Evolutionary conservation across 2,797 vertebrate genomes (phyloP).

Genomic region (Tamandua tetradactyla): DNA sequence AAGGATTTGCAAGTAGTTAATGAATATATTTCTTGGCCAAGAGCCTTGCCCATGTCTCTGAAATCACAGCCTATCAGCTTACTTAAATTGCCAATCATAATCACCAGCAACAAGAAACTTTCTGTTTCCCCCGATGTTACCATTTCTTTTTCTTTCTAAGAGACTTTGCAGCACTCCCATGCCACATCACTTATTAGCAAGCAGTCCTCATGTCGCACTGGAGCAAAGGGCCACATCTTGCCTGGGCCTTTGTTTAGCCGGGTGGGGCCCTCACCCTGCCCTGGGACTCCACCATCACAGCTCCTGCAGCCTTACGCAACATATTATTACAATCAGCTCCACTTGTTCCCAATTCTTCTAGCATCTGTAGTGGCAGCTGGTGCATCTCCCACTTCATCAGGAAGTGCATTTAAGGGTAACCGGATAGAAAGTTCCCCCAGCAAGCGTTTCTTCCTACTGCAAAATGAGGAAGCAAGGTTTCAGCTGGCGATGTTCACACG

Average conservation of each 20-base stretch:
- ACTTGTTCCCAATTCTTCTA: constrained; percentile 84
- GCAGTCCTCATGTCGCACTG: constrained; percentile 59
- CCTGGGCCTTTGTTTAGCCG: constrained; percentile 80
- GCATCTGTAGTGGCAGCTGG: constrained; percentile 88
- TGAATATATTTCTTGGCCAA: constrained; percentile 46
- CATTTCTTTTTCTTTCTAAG: constrained; percentile 77
- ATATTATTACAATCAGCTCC: constrained; percentile 88
- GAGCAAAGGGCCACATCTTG: constrained; percentile 76
- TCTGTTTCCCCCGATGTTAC: constrained; percentile 33
- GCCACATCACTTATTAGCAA: constrained; percentile 71
- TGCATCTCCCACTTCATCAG: constrained; percentile 82
- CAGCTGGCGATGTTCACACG: constrained; percentile 66
- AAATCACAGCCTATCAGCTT: constrained; percentile 60
- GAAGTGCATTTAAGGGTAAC: constrained; percentile 88
- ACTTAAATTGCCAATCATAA: constrained; percentile 51
- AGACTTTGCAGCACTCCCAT: constrained; percentile 47
- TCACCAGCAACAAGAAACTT: constrained; percentile 30
- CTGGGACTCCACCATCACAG: constrained; percentile 74
- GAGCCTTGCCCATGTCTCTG: constrained; percentile 13
- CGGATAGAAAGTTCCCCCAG: constrained; percentile 82
- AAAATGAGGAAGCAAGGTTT: constrained; percentile 76
- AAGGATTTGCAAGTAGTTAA: constrained; percentile 49
- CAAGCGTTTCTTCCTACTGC: constrained; percentile 81
- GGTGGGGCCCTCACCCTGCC: constrained; percentile 78
- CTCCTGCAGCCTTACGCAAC: constrained; percentile 76